Conservation (phyloP, 2,113 vertebrate genomes). For the Anguilla japonica region DNA sequence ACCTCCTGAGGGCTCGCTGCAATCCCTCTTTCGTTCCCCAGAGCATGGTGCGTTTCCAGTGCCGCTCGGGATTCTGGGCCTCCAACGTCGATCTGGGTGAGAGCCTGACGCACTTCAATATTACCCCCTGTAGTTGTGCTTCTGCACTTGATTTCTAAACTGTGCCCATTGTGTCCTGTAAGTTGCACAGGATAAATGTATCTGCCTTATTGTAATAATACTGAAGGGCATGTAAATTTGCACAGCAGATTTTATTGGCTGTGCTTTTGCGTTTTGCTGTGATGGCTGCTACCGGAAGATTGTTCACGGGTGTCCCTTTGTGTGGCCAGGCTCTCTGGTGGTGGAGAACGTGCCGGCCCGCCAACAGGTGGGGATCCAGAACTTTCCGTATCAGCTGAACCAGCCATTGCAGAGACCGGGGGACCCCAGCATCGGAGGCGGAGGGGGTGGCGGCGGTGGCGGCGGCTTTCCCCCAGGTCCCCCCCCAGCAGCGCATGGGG, state of each 20-base stretch:
- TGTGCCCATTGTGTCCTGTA: too few relatives aligned
- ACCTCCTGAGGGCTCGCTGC: slow-evolving; percentile 72
- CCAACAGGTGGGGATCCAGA: slow-evolving; percentile 47
- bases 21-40: slow-evolving; percentile 70
- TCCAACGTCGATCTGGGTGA: slow-evolving; percentile 75
- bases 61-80: slow-evolving; percentile 74
- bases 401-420: slow-evolving; percentile 58
- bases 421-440: slow-evolving; percentile 24
- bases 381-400: slow-evolving; percentile 52
- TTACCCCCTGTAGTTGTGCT: background rate
- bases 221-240: too few relatives aligned
- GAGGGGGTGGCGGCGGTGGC: background rate
- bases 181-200: too few relatives aligned
- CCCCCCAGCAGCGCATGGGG: slow-evolving; percentile 56
- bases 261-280: too few relatives aligned
- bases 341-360: slow-evolving; percentile 63
- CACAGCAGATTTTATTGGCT: too few relatives aligned
- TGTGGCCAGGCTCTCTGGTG: slow-evolving; percentile 63
- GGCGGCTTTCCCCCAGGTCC: slow-evolving; percentile 27
- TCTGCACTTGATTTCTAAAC: too few relatives aligned
- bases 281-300: too few relatives aligned
- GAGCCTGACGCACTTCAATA: background rate
- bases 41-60: slow-evolving; percentile 73
- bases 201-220: background rate
- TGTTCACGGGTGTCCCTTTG: background rate